Conservation (phyloP, 2,888 invertebrate species). For the Apodemia hepburni region DNA sequence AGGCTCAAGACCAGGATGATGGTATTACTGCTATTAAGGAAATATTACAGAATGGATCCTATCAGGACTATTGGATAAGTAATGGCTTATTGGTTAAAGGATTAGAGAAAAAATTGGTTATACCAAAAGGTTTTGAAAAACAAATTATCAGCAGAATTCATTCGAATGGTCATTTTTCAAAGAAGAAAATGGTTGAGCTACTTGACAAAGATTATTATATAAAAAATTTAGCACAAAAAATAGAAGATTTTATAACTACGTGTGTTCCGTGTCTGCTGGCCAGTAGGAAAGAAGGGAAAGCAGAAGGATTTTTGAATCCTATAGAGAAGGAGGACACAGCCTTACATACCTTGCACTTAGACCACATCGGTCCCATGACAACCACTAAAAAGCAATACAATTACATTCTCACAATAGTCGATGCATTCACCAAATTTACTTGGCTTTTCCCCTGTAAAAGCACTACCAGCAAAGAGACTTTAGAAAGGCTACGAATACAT, state of each 20-base stretch:
- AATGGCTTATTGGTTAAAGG: no score
- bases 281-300: conserved; percentile 36
- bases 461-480: conserved; percentile 38
- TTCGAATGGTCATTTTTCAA: conserved; percentile 36
- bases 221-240: conserved; percentile 28
- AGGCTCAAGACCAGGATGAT: no score
- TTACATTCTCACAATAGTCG: conserved; percentile 44
- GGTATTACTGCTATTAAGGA: no score
- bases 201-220: conserved; percentile 37
- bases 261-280: conserved; percentile 35
- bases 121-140: no score
- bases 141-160: no score
- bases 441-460: conserved; percentile 46
- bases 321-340: conserved; percentile 31
- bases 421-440: conserved; percentile 46
- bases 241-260: conserved; percentile 25
- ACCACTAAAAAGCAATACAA: conserved; percentile 43
- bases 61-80: no score
- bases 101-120: no score
- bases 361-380: conserved; percentile 45
- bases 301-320: conserved; percentile 29
- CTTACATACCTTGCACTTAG: conserved; percentile 28
- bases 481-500: conserved; percentile 37
- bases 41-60: no score
- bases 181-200: conserved; percentile 6